These are phyloP conservation scores for Steinernema feltiae DNA, from an alignment of 1,140 invertebrate species.

Conservation along the genomic window DNA sequence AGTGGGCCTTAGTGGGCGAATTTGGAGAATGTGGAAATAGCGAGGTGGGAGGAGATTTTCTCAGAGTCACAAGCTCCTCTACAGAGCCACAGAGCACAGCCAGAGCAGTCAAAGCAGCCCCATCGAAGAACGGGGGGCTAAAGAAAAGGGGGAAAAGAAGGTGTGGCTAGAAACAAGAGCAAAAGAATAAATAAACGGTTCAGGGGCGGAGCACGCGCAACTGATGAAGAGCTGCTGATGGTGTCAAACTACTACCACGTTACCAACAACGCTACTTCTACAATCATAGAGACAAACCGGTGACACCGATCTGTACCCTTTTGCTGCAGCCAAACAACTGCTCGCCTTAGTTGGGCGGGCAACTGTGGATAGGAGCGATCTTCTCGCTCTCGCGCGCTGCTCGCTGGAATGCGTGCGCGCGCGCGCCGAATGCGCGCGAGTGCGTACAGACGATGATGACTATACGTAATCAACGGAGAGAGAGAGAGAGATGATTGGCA, in stretches of 20 bases:
- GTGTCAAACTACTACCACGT: conserved; percentile 11
- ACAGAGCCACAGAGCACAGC: background rate
- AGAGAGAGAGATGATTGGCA: background rate
- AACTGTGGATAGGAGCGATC: background rate
- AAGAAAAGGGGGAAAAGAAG: conserved; percentile 13
- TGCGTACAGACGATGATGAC: background rate
- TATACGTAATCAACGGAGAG: conserved; percentile 5
- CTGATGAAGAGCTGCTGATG: background rate
- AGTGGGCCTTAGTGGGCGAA: conserved; percentile 7
- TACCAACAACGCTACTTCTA: conserved; percentile 1
- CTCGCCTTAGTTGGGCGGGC: conserved; percentile 7
- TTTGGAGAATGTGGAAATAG: background rate
- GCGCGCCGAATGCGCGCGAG: background rate
- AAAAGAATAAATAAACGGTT: conserved; percentile 15
- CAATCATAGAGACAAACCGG: background rate
- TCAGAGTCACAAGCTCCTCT: background rate
- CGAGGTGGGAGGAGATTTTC: background rate
- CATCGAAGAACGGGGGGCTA: background rate
- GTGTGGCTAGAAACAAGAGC: conserved; percentile 15
- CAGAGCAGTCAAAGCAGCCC: conserved; percentile 12
- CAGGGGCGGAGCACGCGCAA: conserved; percentile 12
- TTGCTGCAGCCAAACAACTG: conserved; percentile 5
- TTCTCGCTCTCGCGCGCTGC: conserved; percentile 6
- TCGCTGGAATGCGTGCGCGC: background rate
- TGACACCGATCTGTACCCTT: background rate